These are phyloP conservation scores for Helicoverpa armigera DNA, from an alignment of 1,140 invertebrate genomes.

Conservation along the genomic window DNA sequence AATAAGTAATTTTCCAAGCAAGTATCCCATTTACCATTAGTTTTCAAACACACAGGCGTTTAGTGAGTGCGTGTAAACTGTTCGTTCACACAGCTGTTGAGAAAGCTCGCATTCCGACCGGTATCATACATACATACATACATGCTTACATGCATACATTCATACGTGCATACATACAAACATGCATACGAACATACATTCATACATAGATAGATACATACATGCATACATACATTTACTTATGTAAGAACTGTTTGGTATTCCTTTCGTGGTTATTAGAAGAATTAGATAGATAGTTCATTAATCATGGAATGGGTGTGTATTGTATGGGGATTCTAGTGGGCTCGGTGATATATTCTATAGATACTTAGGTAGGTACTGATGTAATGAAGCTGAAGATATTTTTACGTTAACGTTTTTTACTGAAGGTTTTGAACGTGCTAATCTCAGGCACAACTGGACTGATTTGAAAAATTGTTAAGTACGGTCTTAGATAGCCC, in stretches of 20 bases:
- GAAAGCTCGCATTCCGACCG: conserved; percentile 44
- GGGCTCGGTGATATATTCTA: not conserved
- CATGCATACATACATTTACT: not conserved
- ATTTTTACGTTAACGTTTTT: no score
- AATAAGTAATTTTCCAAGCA: no score
- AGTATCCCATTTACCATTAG: not conserved
- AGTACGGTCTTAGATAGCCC: no score
- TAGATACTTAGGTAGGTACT: no score
- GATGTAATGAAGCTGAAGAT: no score
- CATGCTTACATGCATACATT: no score
- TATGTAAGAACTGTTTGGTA: conserved; percentile 42
- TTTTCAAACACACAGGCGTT: not conserved
- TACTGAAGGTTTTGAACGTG: no score
- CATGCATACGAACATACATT: not conserved
- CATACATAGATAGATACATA: no score
- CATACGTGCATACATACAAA: no score
- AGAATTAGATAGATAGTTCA: conserved; percentile 39
- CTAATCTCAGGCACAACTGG: no score
- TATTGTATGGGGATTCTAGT: not conserved
- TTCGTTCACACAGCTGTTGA: conserved; percentile 3
- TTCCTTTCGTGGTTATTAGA: conserved; percentile 42
- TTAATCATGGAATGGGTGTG: conserved; percentile 23
- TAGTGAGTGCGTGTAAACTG: not conserved
- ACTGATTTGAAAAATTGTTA: no score
- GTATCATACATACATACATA: conserved; percentile 21